phyloP scores from a whole-genome alignment of 2,888 invertebrate species.

The Pristionchus fissidentatus region DNA sequence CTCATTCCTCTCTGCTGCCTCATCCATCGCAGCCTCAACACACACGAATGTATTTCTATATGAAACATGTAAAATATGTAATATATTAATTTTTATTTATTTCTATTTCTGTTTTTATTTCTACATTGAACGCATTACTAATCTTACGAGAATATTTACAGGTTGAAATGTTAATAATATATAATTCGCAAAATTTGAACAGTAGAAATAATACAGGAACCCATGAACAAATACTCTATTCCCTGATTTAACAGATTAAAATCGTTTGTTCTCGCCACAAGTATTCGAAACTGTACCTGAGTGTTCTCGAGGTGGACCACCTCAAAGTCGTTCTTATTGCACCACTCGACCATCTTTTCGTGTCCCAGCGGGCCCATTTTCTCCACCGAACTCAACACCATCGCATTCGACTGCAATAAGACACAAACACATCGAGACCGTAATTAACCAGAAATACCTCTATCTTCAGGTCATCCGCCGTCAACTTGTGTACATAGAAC shows the following conservation, averaged over 20 bases:
- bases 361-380: not conserved
- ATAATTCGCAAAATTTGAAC: no score
- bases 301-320: not conserved
- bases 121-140: no score
- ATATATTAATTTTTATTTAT: no score
- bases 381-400: not conserved
- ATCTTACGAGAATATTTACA: no score
- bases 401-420: not conserved
- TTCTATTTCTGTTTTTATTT: not conserved
- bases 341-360: conserved; percentile 45
- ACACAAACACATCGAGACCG: not conserved
- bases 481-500: not conserved
- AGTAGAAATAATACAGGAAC: no score
- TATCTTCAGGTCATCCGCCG: not conserved
- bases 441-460: not conserved
- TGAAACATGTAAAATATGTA: not conserved
- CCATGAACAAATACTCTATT: no score
- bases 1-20: conserved; percentile 48
- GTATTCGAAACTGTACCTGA: no score
- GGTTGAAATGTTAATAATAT: no score
- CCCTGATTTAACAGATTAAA: no score
- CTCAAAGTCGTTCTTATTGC: not conserved
- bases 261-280: no score
- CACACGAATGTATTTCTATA: not conserved
- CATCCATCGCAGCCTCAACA: conserved; percentile 48